phyloP scores from a whole-genome alignment of 2,797 vertebrate species.

The Sphenodon punctatus region DNA sequence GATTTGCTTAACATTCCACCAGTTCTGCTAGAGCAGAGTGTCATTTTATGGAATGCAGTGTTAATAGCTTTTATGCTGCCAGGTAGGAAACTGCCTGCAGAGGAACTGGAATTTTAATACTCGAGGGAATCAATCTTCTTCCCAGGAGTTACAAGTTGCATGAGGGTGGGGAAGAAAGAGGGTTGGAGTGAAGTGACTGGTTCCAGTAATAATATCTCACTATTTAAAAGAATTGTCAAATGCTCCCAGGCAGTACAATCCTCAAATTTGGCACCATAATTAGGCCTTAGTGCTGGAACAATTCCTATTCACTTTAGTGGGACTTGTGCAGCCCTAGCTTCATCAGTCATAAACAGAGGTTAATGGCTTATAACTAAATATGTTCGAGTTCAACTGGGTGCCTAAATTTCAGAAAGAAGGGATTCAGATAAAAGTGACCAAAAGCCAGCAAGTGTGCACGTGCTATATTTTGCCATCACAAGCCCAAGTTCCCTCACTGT shows the following conservation, averaged over 20 bases:
- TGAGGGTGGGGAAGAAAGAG: too few species aligned
- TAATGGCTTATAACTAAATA: too few species aligned
- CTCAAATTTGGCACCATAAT: too few species aligned
- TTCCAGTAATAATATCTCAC: too few species aligned
- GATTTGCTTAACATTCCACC: background rate
- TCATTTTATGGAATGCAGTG: background rate
- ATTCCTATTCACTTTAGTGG: too few species aligned
- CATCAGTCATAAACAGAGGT: too few species aligned
- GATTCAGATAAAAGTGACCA: background rate
- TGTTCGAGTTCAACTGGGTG: too few species aligned
- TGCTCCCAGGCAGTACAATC: too few species aligned
- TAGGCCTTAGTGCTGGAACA: too few species aligned
- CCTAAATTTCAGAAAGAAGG: background rate
- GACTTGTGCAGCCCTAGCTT: too few species aligned
- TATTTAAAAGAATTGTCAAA: too few species aligned
- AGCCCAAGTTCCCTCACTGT: background rate
- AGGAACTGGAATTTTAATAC: background rate
- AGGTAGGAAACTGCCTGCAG: accelerated
- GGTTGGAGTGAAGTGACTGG: too few species aligned
- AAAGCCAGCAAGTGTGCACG: background rate
- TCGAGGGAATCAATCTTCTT: background rate
- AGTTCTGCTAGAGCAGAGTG: background rate
- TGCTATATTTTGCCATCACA: background rate
- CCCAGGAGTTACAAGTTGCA: background rate
- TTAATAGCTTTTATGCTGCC: background rate